Evolutionary conservation across 1,140 invertebrate genomes (phyloP), one percentile per base, ranked within the genome.

Genomic region (Listronotus bonariensis): DNA sequence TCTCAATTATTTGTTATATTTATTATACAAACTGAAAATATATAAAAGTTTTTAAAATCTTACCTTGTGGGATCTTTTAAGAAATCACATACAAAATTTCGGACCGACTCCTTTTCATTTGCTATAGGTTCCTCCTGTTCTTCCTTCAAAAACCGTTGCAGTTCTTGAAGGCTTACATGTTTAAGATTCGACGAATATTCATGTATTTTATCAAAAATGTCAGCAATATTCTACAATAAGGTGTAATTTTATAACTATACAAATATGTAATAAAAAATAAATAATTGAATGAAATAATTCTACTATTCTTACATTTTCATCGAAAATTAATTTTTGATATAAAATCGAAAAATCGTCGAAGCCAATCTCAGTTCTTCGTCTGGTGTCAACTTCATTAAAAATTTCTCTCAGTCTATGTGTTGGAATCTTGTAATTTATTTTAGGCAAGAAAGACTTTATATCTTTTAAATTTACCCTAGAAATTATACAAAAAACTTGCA

Each of bases 301-400:
- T 1, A 26, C 5, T 26, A 3, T 26, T 3, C 82, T 84, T 82
- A 90, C 88, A 79, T 83, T 84, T 77, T 88, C 85, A 76, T 92
- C 89, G 81, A 92, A 88, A 69, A 97, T 87, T 0, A 97, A 77
- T 75, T 91, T 93, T 71, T 95, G 88, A 76, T 96, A 96, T 1
- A 97, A 80, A 18, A 85, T 80, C 32, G 90, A 86, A 81, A 98
- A 98, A 74, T 95, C 93, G 79, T 97, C 93, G 81, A 96, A 97
- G 15, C 88, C 88, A 62, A 98, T 87, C 81, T 96, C 93, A 31
- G 88, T 89, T 66, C 87, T 83, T 69, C 88, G 88, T 18, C 83
- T 81, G 9, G 85, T 86, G 77, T 97, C 95, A 1, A 93, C 88
- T 76, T 92, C 89, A 83, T 92, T 88, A 77, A 95, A 95, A 62